Evolutionary conservation across 1,140 invertebrate species (phyloP), one percentile per base, ranked within the genome.

Genomic region (Drosophila ercepeae): DNA sequence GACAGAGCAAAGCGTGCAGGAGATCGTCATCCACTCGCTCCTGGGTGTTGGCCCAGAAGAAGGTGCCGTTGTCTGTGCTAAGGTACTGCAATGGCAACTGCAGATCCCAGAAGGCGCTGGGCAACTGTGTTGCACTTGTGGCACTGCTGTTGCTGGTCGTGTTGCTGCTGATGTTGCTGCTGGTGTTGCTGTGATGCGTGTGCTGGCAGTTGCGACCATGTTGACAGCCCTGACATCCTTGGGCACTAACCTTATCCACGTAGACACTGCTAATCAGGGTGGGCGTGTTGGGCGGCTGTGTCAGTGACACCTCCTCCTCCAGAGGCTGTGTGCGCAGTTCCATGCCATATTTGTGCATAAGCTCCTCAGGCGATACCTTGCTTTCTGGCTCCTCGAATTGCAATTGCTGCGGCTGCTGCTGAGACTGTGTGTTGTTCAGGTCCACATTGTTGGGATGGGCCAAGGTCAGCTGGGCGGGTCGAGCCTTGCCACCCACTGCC

Each of bases 121-220:
- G 27, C 49, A 57, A 13, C 45, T 68, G 58, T 44, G 64, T 44
- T 45, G 45, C 36, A 51, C 2, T 51, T 14, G n/a, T 8, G 41
- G 39, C 11, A 29, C 42, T 48, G 9, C 19, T 25, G 39, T 42
- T 4, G 9, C 19, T 25, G 27, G 44, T 4, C 45, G 39, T 50
- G 18, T 23, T 75, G 60, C 3, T 59, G 51, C 2, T 58, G 46
- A 0, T 65, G 48, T 3, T 60, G 45, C 5, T 53, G 29, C 3
- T 48, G 41, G 5, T 59, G 48, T 4, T 48, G 41, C 7, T 59
- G 63, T 73, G 69, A 44, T 90, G 81, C 23, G 63, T 65, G 34
- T 91, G 89, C 75, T 91, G 89, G 45, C 89, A 91, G 63, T 91
- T 91, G 44, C 89, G 82, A 50, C 89, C 89, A 48, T 91, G 82